Evolutionary conservation across 1,140 invertebrate genomes (phyloP), one percentile per base, ranked within the genome.

Genomic region (Neoseiulus cucumeris): DNA sequence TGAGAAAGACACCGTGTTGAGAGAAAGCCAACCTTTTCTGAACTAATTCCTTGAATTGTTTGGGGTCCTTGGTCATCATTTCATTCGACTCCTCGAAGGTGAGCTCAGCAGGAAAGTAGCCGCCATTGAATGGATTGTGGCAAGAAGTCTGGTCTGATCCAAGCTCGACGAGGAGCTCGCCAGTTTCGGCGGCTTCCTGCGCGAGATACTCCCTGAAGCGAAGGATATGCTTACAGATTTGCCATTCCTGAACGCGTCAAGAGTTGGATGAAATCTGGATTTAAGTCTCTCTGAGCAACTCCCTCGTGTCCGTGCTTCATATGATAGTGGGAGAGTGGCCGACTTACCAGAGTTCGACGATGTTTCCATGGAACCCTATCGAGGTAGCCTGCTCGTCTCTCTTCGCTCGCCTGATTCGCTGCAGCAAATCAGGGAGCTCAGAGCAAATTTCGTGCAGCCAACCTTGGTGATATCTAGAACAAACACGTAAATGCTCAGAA

Each of bases 81-180:
- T 72, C 68, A 64, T 76, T 71, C 20, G 76, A 69, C 55, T 78
- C 72, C 44, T 73, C 74, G 68, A 67, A 76, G 18, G 69, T 66
- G 39, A 83, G 74, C 68, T 80, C 79, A 25, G 79, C 80, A 2
- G 83, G 83, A 70, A 81, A 84, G 72, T 85, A 85, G 2, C 84
- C 84, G 1, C 84, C 84, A 51, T 77, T 78, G 71, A 78, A 84
- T 6, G 82, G 82, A 71, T 83, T 83, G 71, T 85, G 83, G 68
- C 80, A 82, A 5, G 83, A 85, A 6, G 84, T 85, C 72, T 85
- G 83, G 73, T 85, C 84, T 7, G 82, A 83, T 2, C 82, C 84
- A 6, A 85, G 70, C 41, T 85, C 83, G 2, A 80, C 82, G 6
- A 85, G 70, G 2, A 79, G 68, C 45, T 85, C 82, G 25, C 80